phyloP scores from a whole-genome alignment of 2,888 invertebrate genomes.

The Drosophila neonasuta region DNA sequence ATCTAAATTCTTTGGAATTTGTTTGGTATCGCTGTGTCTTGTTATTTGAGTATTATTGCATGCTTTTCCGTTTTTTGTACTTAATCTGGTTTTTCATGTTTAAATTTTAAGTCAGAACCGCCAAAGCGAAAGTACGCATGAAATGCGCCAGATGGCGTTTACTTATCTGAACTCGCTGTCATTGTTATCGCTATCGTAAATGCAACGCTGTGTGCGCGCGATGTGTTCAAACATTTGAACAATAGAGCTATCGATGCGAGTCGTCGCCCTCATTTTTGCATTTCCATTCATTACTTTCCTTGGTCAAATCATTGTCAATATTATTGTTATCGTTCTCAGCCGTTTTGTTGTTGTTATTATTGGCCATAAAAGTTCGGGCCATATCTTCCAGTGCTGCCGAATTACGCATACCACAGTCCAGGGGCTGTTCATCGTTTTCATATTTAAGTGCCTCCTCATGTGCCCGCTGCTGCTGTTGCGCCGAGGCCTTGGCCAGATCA shows the following conservation, averaged over 20 bases:
- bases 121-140: conserved; percentile 13
- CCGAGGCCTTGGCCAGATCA: conserved; percentile 69
- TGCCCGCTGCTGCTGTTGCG: conserved; percentile 47
- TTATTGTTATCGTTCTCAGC: conserved; percentile 50
- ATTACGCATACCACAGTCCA: conserved; percentile 74
- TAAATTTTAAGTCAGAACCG: conserved; percentile 38
- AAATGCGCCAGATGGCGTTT: conserved; percentile 45
- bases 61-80: conserved; percentile 65
- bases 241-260: conserved; percentile 35
- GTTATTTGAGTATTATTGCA: conserved; percentile 71
- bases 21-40: conserved; percentile 60
- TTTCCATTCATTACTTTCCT: conserved; percentile 59
- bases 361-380: conserved; percentile 59
- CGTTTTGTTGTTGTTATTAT: conserved; percentile 17
- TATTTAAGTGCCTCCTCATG: conserved; percentile 49
- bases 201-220: conserved; percentile 37
- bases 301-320: conserved; percentile 44
- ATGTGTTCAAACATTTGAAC: conserved; percentile 7
- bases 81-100: conserved; percentile 46
- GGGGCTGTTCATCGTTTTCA: conserved; percentile 62
- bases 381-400: conserved; percentile 60
- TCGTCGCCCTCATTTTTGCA: conserved; percentile 55
- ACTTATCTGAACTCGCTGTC: conserved; percentile 7
- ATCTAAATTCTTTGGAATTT: conserved; percentile 76
- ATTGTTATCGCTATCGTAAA: conserved; percentile 31